A percentile compares a stretch with the other conserved stretches of the same genome.
These are phyloP conservation scores for Semnornis frantzii DNA, from an alignment of 2,113 vertebrate genomes.

Conservation along the genomic window DNA sequence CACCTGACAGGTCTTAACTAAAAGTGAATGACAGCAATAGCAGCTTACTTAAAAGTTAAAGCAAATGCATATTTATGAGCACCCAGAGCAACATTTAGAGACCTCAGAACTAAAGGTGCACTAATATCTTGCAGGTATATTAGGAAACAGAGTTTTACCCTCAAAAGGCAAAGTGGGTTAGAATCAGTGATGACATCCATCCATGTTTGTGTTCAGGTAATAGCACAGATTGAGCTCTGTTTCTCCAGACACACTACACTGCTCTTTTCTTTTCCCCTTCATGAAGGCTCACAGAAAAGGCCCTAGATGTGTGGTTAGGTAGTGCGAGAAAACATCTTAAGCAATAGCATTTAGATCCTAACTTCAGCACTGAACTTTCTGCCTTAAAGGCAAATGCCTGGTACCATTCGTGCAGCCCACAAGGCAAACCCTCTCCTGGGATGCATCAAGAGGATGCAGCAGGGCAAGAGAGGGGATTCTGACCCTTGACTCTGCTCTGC, in stretches of 20 bases:
- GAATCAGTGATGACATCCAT: background rate
- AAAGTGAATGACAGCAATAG: conserved; percentile 67
- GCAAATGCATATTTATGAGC: conserved; percentile 68
- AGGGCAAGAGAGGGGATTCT: too few relatives aligned
- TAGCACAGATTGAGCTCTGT: background rate
- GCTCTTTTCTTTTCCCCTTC: background rate
- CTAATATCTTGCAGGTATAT: conserved; percentile 14
- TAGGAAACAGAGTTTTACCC: conserved; percentile 22
- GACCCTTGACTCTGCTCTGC: too few relatives aligned
- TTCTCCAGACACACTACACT: background rate
- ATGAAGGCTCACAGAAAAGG: background rate
- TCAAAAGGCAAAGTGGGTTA: background rate
- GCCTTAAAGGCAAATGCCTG: background rate
- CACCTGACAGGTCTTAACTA: conserved; percentile 69
- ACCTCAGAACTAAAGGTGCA: conserved; percentile 40
- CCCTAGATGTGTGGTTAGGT: fast-evolving
- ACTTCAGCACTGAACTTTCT: background rate
- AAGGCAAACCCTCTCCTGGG: too few relatives aligned
- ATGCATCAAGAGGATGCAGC: too few relatives aligned
- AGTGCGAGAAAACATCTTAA: background rate
- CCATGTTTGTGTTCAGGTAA: background rate
- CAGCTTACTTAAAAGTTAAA: conserved; percentile 59
- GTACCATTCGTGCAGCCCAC: background rate
- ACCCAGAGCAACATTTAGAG: conserved; percentile 14
- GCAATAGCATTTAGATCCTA: background rate